Evolutionary conservation across 2,888 invertebrate species (phyloP), one percentile per base, ranked within the genome.

Genomic region (Agrochola macilenta): DNA sequence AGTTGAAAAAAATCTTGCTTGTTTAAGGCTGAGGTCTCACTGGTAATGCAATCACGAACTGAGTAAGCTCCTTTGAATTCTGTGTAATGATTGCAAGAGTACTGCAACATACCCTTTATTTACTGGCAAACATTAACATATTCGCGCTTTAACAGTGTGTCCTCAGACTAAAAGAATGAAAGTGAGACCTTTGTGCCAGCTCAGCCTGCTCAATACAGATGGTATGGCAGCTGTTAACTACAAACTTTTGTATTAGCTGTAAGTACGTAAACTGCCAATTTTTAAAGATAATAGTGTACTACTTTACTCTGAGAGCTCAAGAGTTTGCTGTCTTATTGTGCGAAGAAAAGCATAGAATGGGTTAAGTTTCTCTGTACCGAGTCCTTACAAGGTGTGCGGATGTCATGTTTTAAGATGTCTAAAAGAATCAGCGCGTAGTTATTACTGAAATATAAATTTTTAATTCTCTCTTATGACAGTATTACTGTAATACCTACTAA

Each of bases 201-300:
- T 57, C 17, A 39, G 52, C 61, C 43, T 46, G 26, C 39, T 39
- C 26, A 46, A 46, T 60, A 30, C 61, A 58, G 14, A 54, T 46
- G 2, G 63, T 52, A 52, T 49, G 76, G 86, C 80, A 85, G 78
- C 72, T 81, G 75, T 74, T 69, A 66, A 76, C 43, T 69, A 80
- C 76, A 66, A 78, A 66, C 20, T 70, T 84, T 82, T 81, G 69
- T 81, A 87, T 69, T 87, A 86, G 82, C 69, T 78, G 58, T 87
- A 87, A 87, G 78, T 65, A 68, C 64, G 74, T 69, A 69, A 84
- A 87, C 84, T 86, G 86, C 81, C 87, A 87, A 86, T 87, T 77
- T 81, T 77, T 81, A 43, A 83, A 78, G 14, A 69, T 63, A 66
- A 49, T 63, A 70, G 39, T 75, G 60, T 70, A 68, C 26, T 54